Percentiles rank a stretch among this genome's conserved stretches.
Evolutionary conservation across 2,113 vertebrate species (phyloP).

Genomic region (Vulpes lagopus): DNA sequence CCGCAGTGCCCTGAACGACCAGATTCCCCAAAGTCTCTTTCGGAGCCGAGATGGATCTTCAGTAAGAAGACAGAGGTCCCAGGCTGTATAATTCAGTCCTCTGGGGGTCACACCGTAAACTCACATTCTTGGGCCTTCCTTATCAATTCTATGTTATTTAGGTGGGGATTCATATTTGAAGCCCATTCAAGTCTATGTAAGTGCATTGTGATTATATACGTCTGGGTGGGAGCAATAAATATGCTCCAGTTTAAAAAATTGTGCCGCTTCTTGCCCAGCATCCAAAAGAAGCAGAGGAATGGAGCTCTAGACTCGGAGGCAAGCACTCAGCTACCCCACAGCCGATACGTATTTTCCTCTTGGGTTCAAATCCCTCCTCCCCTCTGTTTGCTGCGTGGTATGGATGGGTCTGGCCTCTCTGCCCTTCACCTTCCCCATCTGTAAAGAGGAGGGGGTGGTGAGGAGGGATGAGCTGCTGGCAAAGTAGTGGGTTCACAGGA

Average conservation of each 20-base stretch:
- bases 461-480: neutral
- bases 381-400: neutral
- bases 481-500: neutral
- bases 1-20: neutral
- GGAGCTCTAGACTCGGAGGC: neutral
- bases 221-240: neutral
- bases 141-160: neutral
- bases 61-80: neutral
- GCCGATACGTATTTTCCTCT: neutral
- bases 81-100: neutral
- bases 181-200: neutral
- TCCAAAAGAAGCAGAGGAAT: neutral
- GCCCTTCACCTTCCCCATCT: neutral
- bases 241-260: neutral
- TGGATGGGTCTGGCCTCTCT: neutral
- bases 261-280: neutral
- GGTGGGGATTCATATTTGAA: neutral
- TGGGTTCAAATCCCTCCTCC: neutral
- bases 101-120: neutral
- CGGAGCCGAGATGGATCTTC: neutral
- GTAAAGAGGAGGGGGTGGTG: neutral
- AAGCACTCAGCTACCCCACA: neutral
- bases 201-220: neutral
- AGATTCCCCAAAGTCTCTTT: neutral
- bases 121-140: neutral